phyloP scores from a whole-genome alignment of 2,888 invertebrate genomes.

The Bibio marci region DNA sequence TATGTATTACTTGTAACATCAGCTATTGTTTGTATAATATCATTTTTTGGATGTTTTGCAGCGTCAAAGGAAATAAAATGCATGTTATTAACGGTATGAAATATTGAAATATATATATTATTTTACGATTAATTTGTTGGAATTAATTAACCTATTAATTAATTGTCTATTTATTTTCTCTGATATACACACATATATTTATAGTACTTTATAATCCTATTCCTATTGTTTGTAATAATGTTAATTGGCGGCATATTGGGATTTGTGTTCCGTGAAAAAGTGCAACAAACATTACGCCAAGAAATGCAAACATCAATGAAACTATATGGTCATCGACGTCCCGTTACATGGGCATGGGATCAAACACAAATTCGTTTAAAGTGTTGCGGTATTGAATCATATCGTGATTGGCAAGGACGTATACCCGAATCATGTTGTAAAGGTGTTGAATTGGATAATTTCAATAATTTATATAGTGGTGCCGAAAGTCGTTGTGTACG shows the following conservation, averaged over 20 bases:
- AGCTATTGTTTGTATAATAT: constrained; percentile 59
- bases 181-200: too few relatives aligned
- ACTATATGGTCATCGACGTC: constrained; percentile 48
- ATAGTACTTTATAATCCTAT: constrained; percentile 82
- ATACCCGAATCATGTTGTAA: constrained; percentile 66
- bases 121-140: background rate
- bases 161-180: constrained; percentile 23
- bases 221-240: constrained; percentile 79
- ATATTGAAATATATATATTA: background rate
- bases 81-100: constrained; percentile 72
- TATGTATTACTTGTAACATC: constrained; percentile 73
- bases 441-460: too few relatives aligned
- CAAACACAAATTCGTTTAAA: constrained; percentile 65
- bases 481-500: constrained; percentile 24
- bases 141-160: background rate
- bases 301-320: constrained; percentile 63
- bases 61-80: constrained; percentile 90
- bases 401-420: constrained; percentile 54
- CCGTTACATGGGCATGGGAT: constrained; percentile 66
- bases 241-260: constrained; percentile 79
- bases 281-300: constrained; percentile 53
- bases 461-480: constrained; percentile 24
- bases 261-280: constrained; percentile 77
- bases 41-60: constrained; percentile 83
- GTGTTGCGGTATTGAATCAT: constrained; percentile 68